phyloP scores from a whole-genome alignment of 2,888 invertebrate genomes.

The Drosophila leonis region DNA sequence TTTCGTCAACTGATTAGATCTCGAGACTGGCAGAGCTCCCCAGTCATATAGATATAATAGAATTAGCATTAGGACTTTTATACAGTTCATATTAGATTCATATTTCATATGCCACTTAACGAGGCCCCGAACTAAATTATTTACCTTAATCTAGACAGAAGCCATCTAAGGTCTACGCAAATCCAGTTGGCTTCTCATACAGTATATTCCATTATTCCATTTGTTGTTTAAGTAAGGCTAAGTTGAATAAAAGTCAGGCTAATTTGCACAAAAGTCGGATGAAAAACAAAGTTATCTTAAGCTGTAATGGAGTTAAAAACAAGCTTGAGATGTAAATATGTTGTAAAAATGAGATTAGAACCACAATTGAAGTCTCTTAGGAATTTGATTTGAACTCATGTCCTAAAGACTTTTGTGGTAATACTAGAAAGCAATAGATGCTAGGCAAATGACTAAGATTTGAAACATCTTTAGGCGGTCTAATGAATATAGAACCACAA shows the following conservation, averaged over 20 bases:
- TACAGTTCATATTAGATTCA: not conserved
- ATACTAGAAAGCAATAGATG: too few relatives aligned
- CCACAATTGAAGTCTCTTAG: too few relatives aligned
- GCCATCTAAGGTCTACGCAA: not conserved
- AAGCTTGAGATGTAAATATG: too few relatives aligned
- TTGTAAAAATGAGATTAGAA: too few relatives aligned
- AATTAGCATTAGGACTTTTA: not conserved
- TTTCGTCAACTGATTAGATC: constrained; percentile 23
- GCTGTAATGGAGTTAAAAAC: too few relatives aligned
- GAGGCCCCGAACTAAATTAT: not conserved
- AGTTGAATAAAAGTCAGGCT: not conserved
- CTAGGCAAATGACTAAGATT: too few relatives aligned
- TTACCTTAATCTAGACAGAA: not conserved
- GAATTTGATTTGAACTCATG: too few relatives aligned
- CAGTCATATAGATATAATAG: not conserved
- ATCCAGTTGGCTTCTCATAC: not conserved
- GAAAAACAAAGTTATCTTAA: too few relatives aligned
- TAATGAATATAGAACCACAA: too few relatives aligned
- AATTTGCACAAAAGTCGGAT: too few relatives aligned
- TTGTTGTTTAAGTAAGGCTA: not conserved
- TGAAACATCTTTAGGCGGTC: too few relatives aligned
- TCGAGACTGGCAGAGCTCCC: not conserved
- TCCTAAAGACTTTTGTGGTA: too few relatives aligned
- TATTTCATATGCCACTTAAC: not conserved
- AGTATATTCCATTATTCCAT: not conserved